A percentile compares a stretch with the other conserved stretches of the same genome.
phyloP scores from a whole-genome alignment of 2,113 vertebrate species.

The Hippolais icterina region DNA sequence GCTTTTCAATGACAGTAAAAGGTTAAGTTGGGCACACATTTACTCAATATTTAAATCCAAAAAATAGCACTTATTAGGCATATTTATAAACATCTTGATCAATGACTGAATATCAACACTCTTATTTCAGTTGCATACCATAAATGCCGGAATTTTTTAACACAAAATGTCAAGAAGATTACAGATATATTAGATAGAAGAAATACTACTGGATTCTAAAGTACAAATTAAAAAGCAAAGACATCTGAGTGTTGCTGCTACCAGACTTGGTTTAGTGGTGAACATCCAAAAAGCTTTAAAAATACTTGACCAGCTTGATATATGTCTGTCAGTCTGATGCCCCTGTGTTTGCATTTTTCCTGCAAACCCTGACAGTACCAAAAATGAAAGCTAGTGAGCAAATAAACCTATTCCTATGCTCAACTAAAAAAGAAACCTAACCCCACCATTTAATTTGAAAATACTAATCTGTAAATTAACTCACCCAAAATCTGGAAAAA shows the following conservation, averaged over 20 bases:
- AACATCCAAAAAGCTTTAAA: slow-evolving; percentile 33
- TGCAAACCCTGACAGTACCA: neutral
- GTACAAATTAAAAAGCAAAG: neutral
- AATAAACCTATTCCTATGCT: neutral
- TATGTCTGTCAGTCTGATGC: neutral
- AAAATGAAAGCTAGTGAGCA: neutral
- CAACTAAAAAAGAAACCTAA: neutral
- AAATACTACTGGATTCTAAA: neutral
- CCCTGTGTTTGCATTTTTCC: slow-evolving; percentile 18
- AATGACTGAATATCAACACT: neutral
- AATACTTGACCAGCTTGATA: slow-evolving; percentile 29
- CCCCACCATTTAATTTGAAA: neutral
- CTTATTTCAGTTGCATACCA: neutral
- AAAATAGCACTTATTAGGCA: neutral
- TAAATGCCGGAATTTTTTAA: neutral
- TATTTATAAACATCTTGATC: neutral
- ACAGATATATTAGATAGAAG: neutral
- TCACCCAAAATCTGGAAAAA: neutral
- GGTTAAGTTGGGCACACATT: slow-evolving; percentile 63
- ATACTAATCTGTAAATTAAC: neutral
- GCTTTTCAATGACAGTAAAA: slow-evolving; percentile 77
- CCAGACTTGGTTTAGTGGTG: neutral
- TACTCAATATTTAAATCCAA: slow-evolving; percentile 11
- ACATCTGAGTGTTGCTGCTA: neutral
- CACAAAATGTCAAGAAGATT: neutral